Base-by-base conservation (phyloP, 2,888 invertebrate species). In the Ctena decussata region DNA sequence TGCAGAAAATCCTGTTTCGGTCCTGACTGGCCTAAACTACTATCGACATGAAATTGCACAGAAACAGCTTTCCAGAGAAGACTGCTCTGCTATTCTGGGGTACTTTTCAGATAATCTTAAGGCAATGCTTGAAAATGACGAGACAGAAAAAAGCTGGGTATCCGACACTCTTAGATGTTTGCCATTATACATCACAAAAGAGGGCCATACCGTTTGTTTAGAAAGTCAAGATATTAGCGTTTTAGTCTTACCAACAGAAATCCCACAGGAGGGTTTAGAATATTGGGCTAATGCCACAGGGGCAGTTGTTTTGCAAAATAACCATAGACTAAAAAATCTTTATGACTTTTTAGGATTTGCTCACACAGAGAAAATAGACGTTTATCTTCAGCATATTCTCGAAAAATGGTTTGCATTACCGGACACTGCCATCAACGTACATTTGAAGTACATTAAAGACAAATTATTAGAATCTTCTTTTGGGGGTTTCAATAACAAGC, bases 211-310 rank as follows among this genome's bases (percentile, higher is more conserved):
- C 11, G 70, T 65, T 39, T 18, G 39, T 15, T 30, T 85, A n/a
- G 65, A 57, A 5, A 21, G 35, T 8, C 24, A 41, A 18, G 27
- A 60, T n/a, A 24, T 5, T 5, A 53, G 53, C 0, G 77, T 86
- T 0, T 57, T 88, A 1, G 77, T 84, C n/a, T 53, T 90, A 21
- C 84, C 88, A 27, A 18, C 18, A 39, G 41, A 27, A 2, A 87
- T 87, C n/a, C 86, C 86, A n/a, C 0, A 35, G 44, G 75, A 72
- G 15, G 88, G 90, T 30, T 57, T 88, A 0, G 37, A 81, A 46
- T 65, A 75, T 72, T 87, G 85, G 85, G 88, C 85, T 8, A 12
- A 35, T n/a, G 12, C 21, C 1, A 70, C 82, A 12, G 53, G 57
- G 0, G 79, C 75, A 37, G 69, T 75, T 12, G 49, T 89, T 5